A percentile compares a stretch with the other conserved stretches of the same genome.
These are phyloP conservation scores for Biston betularia DNA, from an alignment of 2,888 invertebrate genomes.

Conservation along the genomic window DNA sequence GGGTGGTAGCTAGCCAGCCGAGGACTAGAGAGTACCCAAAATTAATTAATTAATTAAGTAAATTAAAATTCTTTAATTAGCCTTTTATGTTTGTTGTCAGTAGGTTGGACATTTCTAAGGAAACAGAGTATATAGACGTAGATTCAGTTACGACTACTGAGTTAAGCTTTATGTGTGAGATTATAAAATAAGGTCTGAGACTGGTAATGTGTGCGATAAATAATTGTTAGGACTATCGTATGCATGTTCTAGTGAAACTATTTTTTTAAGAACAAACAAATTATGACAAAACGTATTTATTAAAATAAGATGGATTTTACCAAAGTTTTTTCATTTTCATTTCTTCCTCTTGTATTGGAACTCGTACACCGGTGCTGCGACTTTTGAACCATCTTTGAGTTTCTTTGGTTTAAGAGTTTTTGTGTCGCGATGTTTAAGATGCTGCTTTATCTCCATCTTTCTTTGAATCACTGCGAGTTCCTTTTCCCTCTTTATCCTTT, in stretches of 20 bases:
- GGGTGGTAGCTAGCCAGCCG: no score
- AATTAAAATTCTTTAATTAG: no score
- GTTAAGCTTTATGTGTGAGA: conserved; percentile 29
- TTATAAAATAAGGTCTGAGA: conserved; percentile 41
- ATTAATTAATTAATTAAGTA: no score
- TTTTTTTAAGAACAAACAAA: conserved; percentile 38
- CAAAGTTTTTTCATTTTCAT: conserved; percentile 67
- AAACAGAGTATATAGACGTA: conserved; percentile 10
- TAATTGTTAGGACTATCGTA: conserved; percentile 28
- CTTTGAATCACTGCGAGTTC: conserved; percentile 91
- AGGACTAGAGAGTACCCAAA: no score
- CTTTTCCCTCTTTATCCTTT: conserved; percentile 91
- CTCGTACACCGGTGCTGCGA: conserved; percentile 90
- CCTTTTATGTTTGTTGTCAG: no score
- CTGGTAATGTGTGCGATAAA: conserved; percentile 31
- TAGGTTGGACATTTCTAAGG: no score
- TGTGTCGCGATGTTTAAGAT: conserved; percentile 86
- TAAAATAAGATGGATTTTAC: conserved; percentile 30
- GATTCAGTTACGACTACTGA: conserved; percentile 11
- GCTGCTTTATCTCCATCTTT: conserved; percentile 91
- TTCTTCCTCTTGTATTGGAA: conserved; percentile 94
- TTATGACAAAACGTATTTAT: conserved; percentile 36
- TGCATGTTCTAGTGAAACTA: conserved; percentile 38
- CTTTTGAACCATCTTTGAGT: conserved; percentile 87
- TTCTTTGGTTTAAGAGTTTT: conserved; percentile 88